Conservation (phyloP, 1,140 invertebrate genomes). For the Diabrotica virgifera region DNA sequence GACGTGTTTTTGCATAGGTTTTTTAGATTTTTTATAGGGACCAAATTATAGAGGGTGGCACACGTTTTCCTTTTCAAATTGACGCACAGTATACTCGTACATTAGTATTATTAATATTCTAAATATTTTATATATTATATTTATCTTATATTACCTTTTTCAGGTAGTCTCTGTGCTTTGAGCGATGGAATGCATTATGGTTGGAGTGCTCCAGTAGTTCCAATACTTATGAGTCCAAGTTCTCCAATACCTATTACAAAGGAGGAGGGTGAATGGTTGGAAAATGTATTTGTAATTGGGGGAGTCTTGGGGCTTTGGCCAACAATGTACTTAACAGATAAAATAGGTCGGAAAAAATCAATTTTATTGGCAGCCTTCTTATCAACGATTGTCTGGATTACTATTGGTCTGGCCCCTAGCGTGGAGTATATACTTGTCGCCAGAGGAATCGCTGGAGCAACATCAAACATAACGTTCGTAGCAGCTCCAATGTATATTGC, state of each 20-base stretch:
- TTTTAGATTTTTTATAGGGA: too few species aligned
- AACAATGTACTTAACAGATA: constrained; percentile 55
- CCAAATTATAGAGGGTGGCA: too few species aligned
- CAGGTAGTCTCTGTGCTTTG: constrained; percentile 34
- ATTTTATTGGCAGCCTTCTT: constrained; percentile 57
- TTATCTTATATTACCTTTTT: constrained; percentile 3
- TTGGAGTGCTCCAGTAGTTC: constrained; percentile 63
- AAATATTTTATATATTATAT: too few species aligned
- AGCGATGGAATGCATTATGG: constrained; percentile 46
- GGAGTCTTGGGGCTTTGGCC: constrained; percentile 59
- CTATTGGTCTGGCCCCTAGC: constrained; percentile 35
- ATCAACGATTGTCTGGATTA: constrained; percentile 60
- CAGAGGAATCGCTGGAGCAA: constrained; percentile 38
- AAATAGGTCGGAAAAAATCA: constrained; percentile 61
- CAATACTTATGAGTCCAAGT: constrained; percentile 45
- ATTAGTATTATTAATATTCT: too few species aligned
- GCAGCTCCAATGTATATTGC: constrained; percentile 38
- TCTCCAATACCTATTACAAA: constrained; percentile 38
- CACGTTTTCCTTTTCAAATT: too few species aligned
- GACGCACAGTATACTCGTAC: too few species aligned
- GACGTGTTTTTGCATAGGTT: too few species aligned
- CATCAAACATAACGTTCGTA: constrained; percentile 39
- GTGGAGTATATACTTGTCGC: constrained; percentile 45
- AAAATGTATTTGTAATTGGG: constrained; percentile 59
- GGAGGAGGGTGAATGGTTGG: constrained; percentile 58